Evolutionary conservation across 2,888 invertebrate species (phyloP).

Genomic region (Lepetodrilus schrolli): DNA sequence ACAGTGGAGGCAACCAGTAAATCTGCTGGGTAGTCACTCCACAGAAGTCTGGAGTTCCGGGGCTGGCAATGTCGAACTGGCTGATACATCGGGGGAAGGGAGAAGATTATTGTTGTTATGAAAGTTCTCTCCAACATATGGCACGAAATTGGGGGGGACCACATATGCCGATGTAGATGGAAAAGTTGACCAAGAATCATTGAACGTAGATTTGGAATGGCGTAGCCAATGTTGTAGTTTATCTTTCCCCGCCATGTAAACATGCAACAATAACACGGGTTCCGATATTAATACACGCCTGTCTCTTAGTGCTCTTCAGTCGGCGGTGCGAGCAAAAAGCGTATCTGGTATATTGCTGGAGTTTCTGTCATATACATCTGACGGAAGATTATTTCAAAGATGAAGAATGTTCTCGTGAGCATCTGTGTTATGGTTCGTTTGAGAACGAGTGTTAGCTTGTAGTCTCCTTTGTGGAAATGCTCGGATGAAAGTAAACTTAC

Average conservation of each 20-base stretch:
- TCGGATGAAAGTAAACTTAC: not conserved
- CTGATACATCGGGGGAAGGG: too few species aligned
- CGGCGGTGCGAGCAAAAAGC: conserved; percentile 16
- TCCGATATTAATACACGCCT: conserved; percentile 19
- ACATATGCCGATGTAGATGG: conserved; percentile 4
- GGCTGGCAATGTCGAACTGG: not conserved
- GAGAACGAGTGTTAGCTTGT: conserved; percentile 9
- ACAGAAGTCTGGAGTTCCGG: too few species aligned
- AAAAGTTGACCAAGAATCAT: conserved; percentile 24
- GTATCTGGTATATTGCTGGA: conserved; percentile 8
- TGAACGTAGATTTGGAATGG: conserved; percentile 26
- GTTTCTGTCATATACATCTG: conserved; percentile 10
- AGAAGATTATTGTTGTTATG: not conserved
- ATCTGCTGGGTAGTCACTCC: too few species aligned
- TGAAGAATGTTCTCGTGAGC: conserved; percentile 11
- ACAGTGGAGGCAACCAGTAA: too few species aligned
- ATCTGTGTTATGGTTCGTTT: conserved; percentile 20
- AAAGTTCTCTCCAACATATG: conserved; percentile 8
- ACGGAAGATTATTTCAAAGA: conserved; percentile 21
- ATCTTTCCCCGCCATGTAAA: conserved; percentile 22
- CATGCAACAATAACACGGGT: conserved; percentile 26
- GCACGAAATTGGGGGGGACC: conserved; percentile 7
- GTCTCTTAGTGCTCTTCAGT: not conserved
- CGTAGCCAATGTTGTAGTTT: conserved; percentile 18
- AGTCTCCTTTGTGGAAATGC: not conserved